phyloP scores from a whole-genome alignment of 2,888 invertebrate genomes.

The Cistogaster globosa region DNA sequence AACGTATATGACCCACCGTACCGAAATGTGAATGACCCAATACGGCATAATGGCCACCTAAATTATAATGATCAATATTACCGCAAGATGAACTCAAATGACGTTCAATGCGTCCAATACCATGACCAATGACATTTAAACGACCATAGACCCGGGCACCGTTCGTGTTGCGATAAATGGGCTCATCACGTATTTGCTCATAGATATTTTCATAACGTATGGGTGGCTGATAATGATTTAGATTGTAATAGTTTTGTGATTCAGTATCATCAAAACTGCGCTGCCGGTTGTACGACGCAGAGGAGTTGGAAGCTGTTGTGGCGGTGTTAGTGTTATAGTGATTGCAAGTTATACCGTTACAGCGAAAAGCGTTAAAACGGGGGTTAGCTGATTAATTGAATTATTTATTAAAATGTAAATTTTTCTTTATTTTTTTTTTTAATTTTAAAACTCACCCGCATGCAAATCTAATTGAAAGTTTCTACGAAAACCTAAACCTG shows the following conservation, averaged over 20 bases:
- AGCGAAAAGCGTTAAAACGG: conserved; percentile 77
- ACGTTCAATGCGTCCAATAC: conserved; percentile 85
- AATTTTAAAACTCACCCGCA: conserved; percentile 74
- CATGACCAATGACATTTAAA: conserved; percentile 85
- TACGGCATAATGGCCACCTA: conserved; percentile 83
- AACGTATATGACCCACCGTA: conserved; percentile 82
- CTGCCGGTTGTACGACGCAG: conserved; percentile 78
- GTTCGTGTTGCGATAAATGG: conserved; percentile 80
- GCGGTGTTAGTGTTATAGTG: conserved; percentile 54
- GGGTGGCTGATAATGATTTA: conserved; percentile 77
- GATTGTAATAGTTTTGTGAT: conserved; percentile 82
- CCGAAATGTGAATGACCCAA: conserved; percentile 83
- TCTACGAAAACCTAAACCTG: conserved; percentile 81
- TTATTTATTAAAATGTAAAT: not conserved
- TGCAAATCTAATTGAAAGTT: conserved; percentile 82
- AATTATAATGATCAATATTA: conserved; percentile 84
- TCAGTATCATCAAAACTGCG: conserved; percentile 83
- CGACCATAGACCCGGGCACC: conserved; percentile 83
- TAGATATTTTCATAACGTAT: conserved; percentile 84
- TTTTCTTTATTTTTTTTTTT: not conserved
- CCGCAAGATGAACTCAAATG: conserved; percentile 88
- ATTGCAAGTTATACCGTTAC: conserved; percentile 72
- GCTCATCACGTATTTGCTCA: conserved; percentile 84
- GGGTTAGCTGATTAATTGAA: conserved; percentile 73
- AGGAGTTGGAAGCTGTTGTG: conserved; percentile 51